These are phyloP conservation scores for Melanotaenia boesemani DNA, from an alignment of 2,797 vertebrate species.

Conservation along the genomic window DNA sequence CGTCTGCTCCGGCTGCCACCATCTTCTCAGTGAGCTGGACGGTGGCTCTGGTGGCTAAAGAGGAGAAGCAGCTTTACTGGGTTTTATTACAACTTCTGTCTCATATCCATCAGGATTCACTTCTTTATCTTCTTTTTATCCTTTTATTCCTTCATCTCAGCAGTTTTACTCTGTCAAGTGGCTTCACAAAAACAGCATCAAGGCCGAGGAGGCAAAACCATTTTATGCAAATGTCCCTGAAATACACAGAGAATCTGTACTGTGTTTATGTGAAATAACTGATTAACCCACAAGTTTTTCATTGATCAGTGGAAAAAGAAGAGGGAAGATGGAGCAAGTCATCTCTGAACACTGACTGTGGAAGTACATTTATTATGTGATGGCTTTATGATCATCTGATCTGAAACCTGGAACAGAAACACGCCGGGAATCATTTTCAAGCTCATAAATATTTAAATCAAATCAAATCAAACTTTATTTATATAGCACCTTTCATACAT, in stretches of 20 bases:
- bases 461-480: too few species aligned
- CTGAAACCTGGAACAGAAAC: too few species aligned
- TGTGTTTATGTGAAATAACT: not conserved
- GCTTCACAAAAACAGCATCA: not conserved
- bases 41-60: slow-evolving; percentile 89
- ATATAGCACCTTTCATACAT: too few species aligned
- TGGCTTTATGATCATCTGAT: too few species aligned
- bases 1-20: slow-evolving; percentile 89
- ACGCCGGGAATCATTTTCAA: too few species aligned
- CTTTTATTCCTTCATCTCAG: not conserved
- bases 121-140: not conserved
- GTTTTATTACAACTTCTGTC: not conserved
- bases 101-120: not conserved
- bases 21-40: slow-evolving; percentile 87
- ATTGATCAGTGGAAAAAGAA: not conserved
- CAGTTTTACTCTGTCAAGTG: not conserved
- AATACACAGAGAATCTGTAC: not conserved
- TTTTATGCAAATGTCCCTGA: not conserved
- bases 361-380: too few species aligned
- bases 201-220: not conserved
- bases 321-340: not conserved
- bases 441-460: too few species aligned
- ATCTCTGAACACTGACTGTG: not conserved
- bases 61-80: not conserved
- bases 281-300: not conserved